phyloP scores from a whole-genome alignment of 2,113 vertebrate species.

The Panthera tigris region DNA sequence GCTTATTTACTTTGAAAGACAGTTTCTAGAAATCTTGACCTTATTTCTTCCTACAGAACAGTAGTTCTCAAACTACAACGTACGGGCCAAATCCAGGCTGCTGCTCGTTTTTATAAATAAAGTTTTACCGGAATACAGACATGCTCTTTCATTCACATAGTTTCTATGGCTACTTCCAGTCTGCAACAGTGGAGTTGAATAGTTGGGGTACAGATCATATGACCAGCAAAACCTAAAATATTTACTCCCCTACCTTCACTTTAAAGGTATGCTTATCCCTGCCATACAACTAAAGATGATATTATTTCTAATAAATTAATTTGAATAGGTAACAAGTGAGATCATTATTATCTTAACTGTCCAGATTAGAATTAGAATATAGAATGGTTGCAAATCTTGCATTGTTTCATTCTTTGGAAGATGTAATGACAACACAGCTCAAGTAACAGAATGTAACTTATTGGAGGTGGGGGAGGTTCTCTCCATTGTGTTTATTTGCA shows the following conservation, averaged over 20 bases:
- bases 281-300: neutral
- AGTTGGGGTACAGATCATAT: neutral
- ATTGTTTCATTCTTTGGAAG: neutral
- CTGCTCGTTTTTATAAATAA: neutral
- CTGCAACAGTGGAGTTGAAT: neutral
- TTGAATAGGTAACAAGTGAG: neutral
- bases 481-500: neutral
- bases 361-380: neutral
- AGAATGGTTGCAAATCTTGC: neutral
- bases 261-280: neutral
- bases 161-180: neutral
- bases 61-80: neutral
- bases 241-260: neutral
- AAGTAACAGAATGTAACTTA: neutral
- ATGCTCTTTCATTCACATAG: neutral
- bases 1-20: neutral
- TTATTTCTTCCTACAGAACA: neutral
- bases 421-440: neutral
- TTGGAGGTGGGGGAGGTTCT: neutral
- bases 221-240: neutral
- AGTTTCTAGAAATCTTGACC: neutral
- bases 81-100: neutral
- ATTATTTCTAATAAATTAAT: neutral
- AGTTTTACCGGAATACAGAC: neutral
- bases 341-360: neutral